Base-by-base conservation (phyloP, 2,888 invertebrate species). In the Caenorhabditis angaria region DNA sequence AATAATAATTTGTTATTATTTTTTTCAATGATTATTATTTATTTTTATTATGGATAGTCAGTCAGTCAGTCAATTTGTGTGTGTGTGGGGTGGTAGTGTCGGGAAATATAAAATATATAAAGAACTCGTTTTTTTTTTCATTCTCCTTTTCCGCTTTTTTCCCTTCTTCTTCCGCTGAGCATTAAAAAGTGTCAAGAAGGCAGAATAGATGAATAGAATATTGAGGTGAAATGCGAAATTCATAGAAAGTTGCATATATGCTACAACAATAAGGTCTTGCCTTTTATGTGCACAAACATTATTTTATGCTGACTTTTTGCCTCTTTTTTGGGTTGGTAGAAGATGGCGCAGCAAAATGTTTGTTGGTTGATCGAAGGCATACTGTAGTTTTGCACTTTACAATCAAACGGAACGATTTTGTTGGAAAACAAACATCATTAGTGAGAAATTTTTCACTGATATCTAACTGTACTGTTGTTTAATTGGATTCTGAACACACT, bases 211-310 rank as follows among this genome's bases (percentile, higher is more conserved):
- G 72, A 72, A 72, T 72, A 67, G 72, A 67, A 41, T 41, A 41
- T 41, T 47, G 67, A 67, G 64, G 64, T 58, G 56, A 72, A 72
- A 71, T 71, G 71, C 71, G 66, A 72, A 71, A 67, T 72, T 72
- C 72, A 72, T 72, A 72, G 72, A 67, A 72, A 72, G 67, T 72
- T 72, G 72, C 72, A 72, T 72, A 71, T 66, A 71, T 64, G 71
- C 71, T 71, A 54, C 71, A 62, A 71, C 71, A 71, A 71, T 71
- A 71, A 71, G 41, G 41, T 41, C 41, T 41, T 41, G 41, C 41
- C 41, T 41, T 41, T 41, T 41, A 41, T 41, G 41, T 41, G 41
- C 41, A 41, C 41, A 41, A 41, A 41, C 41, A 41, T 41, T 41
- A 41, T 41, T 41, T 41, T 12, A 41, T 41, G 41, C 41, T 41